Evolutionary conservation across 1,140 invertebrate genomes (phyloP).

Genomic region (Cataglyphis hispanica): DNA sequence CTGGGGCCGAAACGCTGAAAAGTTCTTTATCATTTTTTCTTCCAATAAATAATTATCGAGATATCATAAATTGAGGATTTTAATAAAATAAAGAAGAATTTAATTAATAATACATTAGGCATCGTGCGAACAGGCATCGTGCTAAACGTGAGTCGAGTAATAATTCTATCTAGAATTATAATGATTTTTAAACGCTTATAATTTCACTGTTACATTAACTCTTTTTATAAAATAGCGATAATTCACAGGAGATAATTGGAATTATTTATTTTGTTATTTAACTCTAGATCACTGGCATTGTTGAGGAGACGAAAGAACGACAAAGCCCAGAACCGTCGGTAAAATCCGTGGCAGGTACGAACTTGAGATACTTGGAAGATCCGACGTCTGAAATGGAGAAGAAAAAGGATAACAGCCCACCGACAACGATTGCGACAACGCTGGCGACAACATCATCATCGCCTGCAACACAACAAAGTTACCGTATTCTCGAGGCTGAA

Average conservation of each 20-base stretch:
- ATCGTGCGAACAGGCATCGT: no score
- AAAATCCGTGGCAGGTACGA: slow-evolving; percentile 86
- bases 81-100: no score
- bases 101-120: no score
- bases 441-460: slow-evolving; percentile 66
- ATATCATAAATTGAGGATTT: no score
- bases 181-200: no score
- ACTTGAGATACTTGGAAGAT: slow-evolving; percentile 87
- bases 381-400: slow-evolving; percentile 87
- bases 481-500: slow-evolving; percentile 78
- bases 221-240: neutral
- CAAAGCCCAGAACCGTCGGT: slow-evolving; percentile 66
- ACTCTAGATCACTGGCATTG: slow-evolving; percentile 33
- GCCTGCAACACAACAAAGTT: slow-evolving; percentile 68
- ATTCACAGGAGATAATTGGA: neutral
- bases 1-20: no score
- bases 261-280: neutral
- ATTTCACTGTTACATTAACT: no score
- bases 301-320: slow-evolving; percentile 62
- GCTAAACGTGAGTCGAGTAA: no score
- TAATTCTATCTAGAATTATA: no score
- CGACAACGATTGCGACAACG: slow-evolving; percentile 47
- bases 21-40: no score
- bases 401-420: slow-evolving; percentile 67
- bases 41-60: no score